Evolutionary conservation across 2,888 invertebrate species (phyloP), one percentile per base, ranked within the genome.

Genomic region (Apotomis turbidana): DNA sequence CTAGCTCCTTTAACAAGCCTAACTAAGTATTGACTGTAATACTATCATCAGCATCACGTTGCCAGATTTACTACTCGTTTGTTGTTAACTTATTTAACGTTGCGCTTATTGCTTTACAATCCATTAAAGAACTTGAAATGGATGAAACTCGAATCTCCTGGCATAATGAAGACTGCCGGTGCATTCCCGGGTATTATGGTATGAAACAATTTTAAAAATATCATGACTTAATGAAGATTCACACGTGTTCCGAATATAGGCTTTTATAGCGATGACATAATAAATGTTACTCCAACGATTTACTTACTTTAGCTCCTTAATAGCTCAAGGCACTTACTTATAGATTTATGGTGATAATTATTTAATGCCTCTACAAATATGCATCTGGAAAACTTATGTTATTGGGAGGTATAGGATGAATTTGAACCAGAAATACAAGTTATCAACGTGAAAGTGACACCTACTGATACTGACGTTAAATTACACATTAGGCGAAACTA

Each of bases 191-290:
- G 73, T 81, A 77, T 79, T 84, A 85, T 81, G 62, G 79, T 78
- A 74, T 71, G 71, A 76, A 80, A 78, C 80, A 83, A 83, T 83
- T 85, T 84, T 78, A 80, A 81, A 80, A 74, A 75, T 66, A 76
- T 78, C 74, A 78, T 78, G 77, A 78, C 76, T 78, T 78, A 75
- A 80, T 80, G 78, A 79, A 78, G 75, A 76, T 79, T 79, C 76
- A 81, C 80, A 78, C 77, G 77, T 78, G 80, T 71, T 74, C 70
- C 72, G 68, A 71, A 76, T 75, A 79, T 79, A 76, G 74, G 72
- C 73, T 72, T 78, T 62, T 13, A 58, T n/a, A 44, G 68, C 60
- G 54, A 68, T 58, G 60, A 68, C 60, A 68, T 61, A 75, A 44
- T 60, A 61, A 74, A 73, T 62, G 44, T 59, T 46, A 72, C 68